Conservation (phyloP, 2,797 vertebrate species). For the Lagodon rhomboides region DNA sequence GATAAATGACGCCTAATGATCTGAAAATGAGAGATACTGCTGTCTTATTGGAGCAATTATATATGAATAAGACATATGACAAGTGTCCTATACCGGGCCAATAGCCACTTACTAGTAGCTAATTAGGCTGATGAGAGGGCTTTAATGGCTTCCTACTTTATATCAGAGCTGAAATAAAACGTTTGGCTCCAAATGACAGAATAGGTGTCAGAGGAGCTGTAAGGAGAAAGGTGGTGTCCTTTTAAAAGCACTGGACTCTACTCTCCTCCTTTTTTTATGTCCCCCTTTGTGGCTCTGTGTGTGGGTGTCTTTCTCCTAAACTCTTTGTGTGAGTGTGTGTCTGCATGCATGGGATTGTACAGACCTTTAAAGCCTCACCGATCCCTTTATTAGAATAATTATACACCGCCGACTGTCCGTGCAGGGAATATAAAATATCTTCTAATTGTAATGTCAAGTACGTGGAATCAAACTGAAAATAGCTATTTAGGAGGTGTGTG, state of each 20-base stretch:
- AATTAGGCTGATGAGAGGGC: slow-evolving; percentile 75
- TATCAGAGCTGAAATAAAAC: slow-evolving; percentile 46
- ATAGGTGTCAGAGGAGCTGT: slow-evolving; percentile 42
- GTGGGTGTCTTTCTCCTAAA: not conserved
- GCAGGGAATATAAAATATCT: not conserved
- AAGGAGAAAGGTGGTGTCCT: slow-evolving; percentile 39
- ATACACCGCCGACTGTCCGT: not conserved
- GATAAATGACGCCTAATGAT: slow-evolving; percentile 72
- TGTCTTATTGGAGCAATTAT: slow-evolving; percentile 71
- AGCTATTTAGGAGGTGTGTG: slow-evolving; percentile 5
- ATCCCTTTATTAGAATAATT: slow-evolving; percentile 23
- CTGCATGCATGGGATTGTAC: not conserved
- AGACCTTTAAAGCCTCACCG: slow-evolving; percentile 13
- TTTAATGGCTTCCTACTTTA: slow-evolving; percentile 73
- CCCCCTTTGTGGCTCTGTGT: not conserved
- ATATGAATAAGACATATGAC: slow-evolving; percentile 74
- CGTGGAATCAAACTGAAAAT: not conserved
- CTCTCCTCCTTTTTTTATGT: not conserved
- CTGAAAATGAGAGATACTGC: slow-evolving; percentile 72
- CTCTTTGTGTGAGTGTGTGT: not conserved
- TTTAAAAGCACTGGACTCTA: slow-evolving; percentile 31
- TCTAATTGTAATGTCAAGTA: not conserved
- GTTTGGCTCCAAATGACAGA: slow-evolving; percentile 45
- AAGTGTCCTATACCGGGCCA: slow-evolving; percentile 67
- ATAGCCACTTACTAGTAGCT: slow-evolving; percentile 73